phyloP scores from a whole-genome alignment of 2,888 invertebrate species.

The Epinotia bilunana region DNA sequence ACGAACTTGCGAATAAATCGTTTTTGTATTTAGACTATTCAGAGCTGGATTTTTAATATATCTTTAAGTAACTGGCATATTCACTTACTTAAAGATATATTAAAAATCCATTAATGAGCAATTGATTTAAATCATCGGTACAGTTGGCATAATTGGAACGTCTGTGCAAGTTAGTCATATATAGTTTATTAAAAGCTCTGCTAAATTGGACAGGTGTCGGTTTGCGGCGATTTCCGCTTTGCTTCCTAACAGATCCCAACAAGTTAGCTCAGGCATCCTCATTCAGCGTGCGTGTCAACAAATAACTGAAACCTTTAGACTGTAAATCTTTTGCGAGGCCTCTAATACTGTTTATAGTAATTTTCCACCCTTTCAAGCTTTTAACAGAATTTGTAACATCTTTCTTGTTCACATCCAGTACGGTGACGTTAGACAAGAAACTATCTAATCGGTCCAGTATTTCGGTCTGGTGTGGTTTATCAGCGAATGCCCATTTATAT shows the following conservation, averaged over 20 bases:
- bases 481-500: background rate
- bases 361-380: background rate
- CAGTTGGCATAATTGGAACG: background rate
- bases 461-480: background rate
- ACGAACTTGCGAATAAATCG: too few relatives aligned
- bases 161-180: background rate
- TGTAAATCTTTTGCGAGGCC: background rate
- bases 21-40: too few relatives aligned
- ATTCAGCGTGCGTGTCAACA: background rate
- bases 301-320: background rate
- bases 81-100: too few relatives aligned
- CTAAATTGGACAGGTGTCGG: slow-evolving; percentile 4
- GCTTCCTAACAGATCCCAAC: background rate
- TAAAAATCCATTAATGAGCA: background rate
- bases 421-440: background rate
- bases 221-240: background rate
- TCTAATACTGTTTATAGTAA: background rate
- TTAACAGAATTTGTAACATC: background rate
- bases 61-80: too few relatives aligned
- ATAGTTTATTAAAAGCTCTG: background rate
- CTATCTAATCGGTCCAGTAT: background rate
- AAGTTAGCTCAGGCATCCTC: background rate
- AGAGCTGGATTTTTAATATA: too few relatives aligned
- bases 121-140: background rate
- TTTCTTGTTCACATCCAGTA: background rate